phyloP scores from a whole-genome alignment of 37 sponge, comb jelly and placozoan genomes.

The Lycopodina hypogea region DNA sequence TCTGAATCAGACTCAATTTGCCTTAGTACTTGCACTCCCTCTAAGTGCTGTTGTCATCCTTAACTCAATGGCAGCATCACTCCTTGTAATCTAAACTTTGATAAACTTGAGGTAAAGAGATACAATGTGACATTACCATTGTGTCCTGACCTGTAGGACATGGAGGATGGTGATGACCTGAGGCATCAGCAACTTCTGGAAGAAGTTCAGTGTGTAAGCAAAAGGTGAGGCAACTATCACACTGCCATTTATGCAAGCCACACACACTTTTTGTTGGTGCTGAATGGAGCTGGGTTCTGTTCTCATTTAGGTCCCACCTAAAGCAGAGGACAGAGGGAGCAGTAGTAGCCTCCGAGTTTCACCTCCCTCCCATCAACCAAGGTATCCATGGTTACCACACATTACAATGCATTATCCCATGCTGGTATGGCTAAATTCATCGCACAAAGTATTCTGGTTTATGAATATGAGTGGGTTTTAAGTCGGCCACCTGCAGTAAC shows the following conservation, averaged over 20 bases:
- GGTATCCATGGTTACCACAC: too few species aligned
- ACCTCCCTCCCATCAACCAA: neutral
- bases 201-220: neutral
- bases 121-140: too few species aligned
- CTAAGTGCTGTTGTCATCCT: too few species aligned
- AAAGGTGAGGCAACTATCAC: neutral
- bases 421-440: neutral
- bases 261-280: neutral
- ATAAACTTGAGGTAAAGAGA: too few species aligned
- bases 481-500: too few species aligned
- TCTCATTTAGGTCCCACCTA: neutral
- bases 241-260: neutral
- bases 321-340: slow-evolving; percentile 41
- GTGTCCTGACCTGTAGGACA: slow-evolving; percentile 1
- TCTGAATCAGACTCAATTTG: too few species aligned
- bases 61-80: too few species aligned
- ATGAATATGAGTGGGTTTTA: too few species aligned
- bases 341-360: slow-evolving; percentile 33
- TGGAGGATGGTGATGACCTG: neutral
- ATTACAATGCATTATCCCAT: neutral
- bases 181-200: slow-evolving; percentile 1
- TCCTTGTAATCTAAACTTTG: too few species aligned
- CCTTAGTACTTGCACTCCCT: too few species aligned
- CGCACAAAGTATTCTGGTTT: neutral
- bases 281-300: neutral